phyloP scores from a whole-genome alignment of 2,888 invertebrate genomes.

The Acrocera orbiculus region DNA sequence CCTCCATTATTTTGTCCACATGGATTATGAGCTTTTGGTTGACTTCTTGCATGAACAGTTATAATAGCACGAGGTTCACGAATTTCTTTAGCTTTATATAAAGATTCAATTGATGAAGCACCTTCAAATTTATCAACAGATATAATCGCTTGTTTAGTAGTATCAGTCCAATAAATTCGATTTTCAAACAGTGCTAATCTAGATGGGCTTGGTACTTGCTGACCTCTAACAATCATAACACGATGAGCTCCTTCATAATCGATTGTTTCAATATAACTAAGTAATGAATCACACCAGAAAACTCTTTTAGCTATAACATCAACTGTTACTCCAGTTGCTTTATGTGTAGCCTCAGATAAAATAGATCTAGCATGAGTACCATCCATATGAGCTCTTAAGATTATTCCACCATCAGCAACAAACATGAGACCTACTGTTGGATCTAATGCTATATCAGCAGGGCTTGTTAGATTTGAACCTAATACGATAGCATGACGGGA shows the following conservation, averaged over 20 bases:
- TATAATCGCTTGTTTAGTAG: slow-evolving; percentile 75
- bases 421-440: slow-evolving; percentile 80
- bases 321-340: slow-evolving; percentile 79
- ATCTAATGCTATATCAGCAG: slow-evolving; percentile 83
- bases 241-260: slow-evolving; percentile 79
- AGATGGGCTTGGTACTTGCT: slow-evolving; percentile 72
- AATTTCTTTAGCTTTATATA: slow-evolving; percentile 64
- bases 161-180: slow-evolving; percentile 79
- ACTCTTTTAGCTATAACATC: slow-evolving; percentile 80
- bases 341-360: slow-evolving; percentile 82
- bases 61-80: slow-evolving; percentile 71
- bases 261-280: slow-evolving; percentile 91
- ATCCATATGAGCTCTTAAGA: slow-evolving; percentile 84
- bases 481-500: slow-evolving; percentile 79
- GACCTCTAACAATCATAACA: slow-evolving; percentile 61
- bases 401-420: slow-evolving; percentile 68
- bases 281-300: slow-evolving; percentile 89
- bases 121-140: slow-evolving; percentile 75
- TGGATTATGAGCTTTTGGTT: slow-evolving; percentile 59
- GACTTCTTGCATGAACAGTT: slow-evolving; percentile 60
- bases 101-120: slow-evolving; percentile 55
- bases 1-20: slow-evolving; percentile 77
- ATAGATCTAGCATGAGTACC: slow-evolving; percentile 69
- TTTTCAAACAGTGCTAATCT: slow-evolving; percentile 71
- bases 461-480: slow-evolving; percentile 77